These are phyloP conservation scores for Latheticus oryzae DNA, from an alignment of 2,888 invertebrate genomes.

Conservation along the genomic window DNA sequence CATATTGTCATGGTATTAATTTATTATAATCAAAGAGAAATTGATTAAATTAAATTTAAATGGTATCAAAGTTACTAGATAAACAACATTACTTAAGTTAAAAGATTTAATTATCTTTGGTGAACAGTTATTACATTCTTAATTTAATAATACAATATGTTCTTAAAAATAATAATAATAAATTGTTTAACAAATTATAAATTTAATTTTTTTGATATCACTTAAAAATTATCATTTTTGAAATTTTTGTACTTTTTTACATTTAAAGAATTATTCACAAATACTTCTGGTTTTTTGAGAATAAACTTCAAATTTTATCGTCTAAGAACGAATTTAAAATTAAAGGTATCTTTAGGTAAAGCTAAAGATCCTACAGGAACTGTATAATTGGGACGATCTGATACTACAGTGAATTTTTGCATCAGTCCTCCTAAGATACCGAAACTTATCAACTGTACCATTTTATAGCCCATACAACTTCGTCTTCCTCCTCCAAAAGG, in stretches of 20 bases:
- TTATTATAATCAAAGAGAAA: conserved; percentile 28
- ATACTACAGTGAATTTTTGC: conserved; percentile 68
- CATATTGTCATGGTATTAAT: too few relatives aligned
- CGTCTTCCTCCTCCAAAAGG: conserved; percentile 76
- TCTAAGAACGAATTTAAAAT: conserved; percentile 66
- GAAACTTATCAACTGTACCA: conserved; percentile 73
- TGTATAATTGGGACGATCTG: conserved; percentile 66
- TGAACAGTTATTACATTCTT: conserved; percentile 1
- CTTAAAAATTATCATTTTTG: not conserved
- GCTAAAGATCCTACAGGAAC: conserved; percentile 71
- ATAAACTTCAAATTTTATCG: conserved; percentile 54
- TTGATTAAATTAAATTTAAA: conserved; percentile 16
- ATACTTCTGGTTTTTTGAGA: conserved; percentile 23
- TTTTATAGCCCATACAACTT: conserved; percentile 77
- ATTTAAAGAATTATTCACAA: conserved; percentile 1
- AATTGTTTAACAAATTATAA: not conserved
- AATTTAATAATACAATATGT: not conserved
- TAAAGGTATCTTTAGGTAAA: conserved; percentile 67
- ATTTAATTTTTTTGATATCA: conserved; percentile 4
- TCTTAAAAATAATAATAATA: conserved; percentile 4
- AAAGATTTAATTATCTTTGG: conserved; percentile 11
- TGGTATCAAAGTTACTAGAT: conserved; percentile 14
- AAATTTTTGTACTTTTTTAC: not conserved
- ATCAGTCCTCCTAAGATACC: conserved; percentile 68
- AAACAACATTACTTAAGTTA: conserved; percentile 3